A percentile compares a stretch with the other conserved stretches of the same genome.
phyloP scores from a whole-genome alignment of 92 coral and sea anemone species.

The Actinostola sp. region DNA sequence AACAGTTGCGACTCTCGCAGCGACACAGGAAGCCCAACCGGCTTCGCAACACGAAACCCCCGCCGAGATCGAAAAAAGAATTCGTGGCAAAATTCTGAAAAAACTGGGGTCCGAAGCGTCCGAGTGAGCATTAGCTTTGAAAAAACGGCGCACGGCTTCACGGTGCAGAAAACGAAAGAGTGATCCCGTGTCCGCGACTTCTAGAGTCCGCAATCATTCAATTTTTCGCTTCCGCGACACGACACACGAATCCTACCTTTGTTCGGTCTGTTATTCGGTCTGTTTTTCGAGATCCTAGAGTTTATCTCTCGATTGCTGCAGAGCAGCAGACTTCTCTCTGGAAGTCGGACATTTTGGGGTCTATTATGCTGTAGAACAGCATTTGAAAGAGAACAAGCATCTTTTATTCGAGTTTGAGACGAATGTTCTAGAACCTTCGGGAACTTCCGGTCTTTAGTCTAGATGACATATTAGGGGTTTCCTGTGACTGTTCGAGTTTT shows the following conservation, averaged over 20 bases:
- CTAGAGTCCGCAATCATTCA: neutral
- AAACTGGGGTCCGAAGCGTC: constrained; percentile 10
- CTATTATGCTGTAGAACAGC: neutral
- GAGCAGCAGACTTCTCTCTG: neutral
- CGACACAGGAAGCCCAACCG: neutral
- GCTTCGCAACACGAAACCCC: neutral
- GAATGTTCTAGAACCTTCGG: neutral
- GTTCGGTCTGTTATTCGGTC: neutral
- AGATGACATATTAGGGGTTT: too few species aligned
- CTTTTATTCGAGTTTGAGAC: neutral
- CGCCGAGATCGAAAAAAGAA: neutral
- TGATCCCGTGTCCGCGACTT: neutral
- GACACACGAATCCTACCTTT: neutral
- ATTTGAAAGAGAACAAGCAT: neutral
- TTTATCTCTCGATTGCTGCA: neutral
- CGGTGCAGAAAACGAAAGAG: neutral
- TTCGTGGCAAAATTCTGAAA: neutral
- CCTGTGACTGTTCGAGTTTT: too few species aligned
- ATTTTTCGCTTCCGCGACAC: neutral
- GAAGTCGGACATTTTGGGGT: neutral
- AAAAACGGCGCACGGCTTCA: neutral
- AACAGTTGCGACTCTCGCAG: neutral
- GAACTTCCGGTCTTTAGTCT: neutral
- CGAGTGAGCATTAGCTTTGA: neutral
- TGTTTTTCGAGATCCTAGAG: neutral